These are phyloP conservation scores for Malthinus seriepunctatus DNA, from an alignment of 2,888 invertebrate species.

Conservation along the genomic window DNA sequence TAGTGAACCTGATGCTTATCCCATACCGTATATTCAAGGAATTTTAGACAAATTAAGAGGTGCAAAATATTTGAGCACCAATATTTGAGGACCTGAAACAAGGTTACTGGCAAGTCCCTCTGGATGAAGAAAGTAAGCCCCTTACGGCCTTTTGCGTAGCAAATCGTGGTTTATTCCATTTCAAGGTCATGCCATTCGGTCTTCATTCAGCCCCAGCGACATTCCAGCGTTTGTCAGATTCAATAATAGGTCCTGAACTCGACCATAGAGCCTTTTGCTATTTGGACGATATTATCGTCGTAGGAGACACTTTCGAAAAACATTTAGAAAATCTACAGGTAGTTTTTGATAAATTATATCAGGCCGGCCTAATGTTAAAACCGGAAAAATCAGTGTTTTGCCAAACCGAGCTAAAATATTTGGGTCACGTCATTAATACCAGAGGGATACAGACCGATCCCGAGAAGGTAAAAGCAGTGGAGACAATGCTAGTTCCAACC, in stretches of 20 bases:
- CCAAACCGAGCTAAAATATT: background rate
- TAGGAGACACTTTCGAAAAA: background rate
- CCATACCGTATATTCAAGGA: constrained; percentile 18
- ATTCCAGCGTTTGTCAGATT: constrained; percentile 28
- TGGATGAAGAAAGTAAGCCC: constrained; percentile 21
- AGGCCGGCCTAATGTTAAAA: background rate
- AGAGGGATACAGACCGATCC: constrained; percentile 30
- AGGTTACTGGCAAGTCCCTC: constrained; percentile 39
- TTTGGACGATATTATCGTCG: constrained; percentile 2
- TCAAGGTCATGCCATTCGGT: constrained; percentile 9
- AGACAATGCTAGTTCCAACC: constrained; percentile 15
- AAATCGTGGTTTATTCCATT: constrained; percentile 26
- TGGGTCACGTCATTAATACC: background rate
- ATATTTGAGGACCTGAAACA: constrained; percentile 34
- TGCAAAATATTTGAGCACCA: constrained; percentile 31
- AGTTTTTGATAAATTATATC: background rate
- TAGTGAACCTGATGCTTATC: constrained; percentile 33
- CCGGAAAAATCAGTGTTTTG: background rate
- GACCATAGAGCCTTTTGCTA: background rate
- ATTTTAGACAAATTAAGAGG: constrained; percentile 25
- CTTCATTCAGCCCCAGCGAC: constrained; percentile 7
- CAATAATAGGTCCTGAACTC: constrained; percentile 2
- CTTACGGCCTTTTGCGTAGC: constrained; percentile 38
- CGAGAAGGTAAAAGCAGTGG: constrained; percentile 28
- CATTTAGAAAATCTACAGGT: constrained; percentile 23